phyloP scores from a whole-genome alignment of 1,140 invertebrate species.

The Plodia interpunctella region DNA sequence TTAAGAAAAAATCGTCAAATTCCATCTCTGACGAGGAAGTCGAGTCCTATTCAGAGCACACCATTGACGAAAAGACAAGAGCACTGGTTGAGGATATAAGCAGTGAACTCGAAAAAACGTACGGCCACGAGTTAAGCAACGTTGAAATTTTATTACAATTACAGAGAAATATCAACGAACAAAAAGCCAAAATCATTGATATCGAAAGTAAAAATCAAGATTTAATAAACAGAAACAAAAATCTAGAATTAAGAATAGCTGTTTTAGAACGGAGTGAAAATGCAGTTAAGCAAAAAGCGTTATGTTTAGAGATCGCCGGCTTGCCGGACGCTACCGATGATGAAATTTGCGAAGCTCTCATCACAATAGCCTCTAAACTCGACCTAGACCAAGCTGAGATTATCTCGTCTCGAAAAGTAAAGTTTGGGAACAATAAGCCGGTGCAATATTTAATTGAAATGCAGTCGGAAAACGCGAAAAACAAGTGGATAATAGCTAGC shows the following conservation, averaged over 20 bases:
- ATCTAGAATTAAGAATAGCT: constrained; percentile 29
- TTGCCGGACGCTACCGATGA: constrained; percentile 24
- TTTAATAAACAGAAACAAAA: constrained; percentile 33
- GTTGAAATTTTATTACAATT: constrained; percentile 27
- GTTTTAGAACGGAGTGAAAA: constrained; percentile 28
- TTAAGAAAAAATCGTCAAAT: too few species aligned
- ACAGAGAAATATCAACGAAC: constrained; percentile 29
- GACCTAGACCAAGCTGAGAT: constrained; percentile 18
- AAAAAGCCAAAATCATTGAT: constrained; percentile 25
- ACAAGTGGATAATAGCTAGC: constrained; percentile 24
- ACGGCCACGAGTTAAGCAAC: constrained; percentile 21
- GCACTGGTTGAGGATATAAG: constrained; percentile 28
- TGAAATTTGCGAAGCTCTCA: constrained; percentile 15
- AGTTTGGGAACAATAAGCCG: constrained; percentile 23
- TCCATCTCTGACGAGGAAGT: constrained; percentile 26
- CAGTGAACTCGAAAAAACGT: constrained; percentile 31
- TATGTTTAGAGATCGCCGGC: constrained; percentile 34
- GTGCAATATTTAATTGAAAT: constrained; percentile 25
- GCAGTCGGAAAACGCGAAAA: constrained; percentile 18
- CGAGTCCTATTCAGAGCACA: constrained; percentile 17
- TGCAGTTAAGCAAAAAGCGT: constrained; percentile 26
- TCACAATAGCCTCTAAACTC: constrained; percentile 22
- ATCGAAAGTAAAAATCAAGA: constrained; percentile 36
- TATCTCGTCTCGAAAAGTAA: constrained; percentile 16
- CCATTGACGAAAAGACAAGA: not conserved